phyloP scores from a whole-genome alignment of 1,140 invertebrate genomes.

The Papilio polyxenes region DNA sequence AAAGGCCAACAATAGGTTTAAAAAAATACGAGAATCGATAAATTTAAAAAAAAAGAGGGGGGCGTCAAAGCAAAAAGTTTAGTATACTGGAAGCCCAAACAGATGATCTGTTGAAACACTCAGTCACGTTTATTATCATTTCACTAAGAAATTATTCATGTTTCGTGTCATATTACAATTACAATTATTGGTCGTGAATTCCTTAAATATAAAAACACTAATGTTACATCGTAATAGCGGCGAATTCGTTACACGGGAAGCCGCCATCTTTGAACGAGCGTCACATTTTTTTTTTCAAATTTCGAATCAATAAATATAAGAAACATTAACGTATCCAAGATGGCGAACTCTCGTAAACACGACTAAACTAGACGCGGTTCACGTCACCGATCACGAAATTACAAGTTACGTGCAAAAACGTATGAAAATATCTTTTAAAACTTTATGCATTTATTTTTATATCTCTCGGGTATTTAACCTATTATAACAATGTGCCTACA shows the following conservation, averaged over 20 bases:
- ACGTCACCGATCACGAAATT: slow-evolving; percentile 58
- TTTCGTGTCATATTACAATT: slow-evolving; percentile 73
- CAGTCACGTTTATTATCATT: slow-evolving; percentile 77
- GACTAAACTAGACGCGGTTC: slow-evolving; percentile 61
- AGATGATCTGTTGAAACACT: slow-evolving; percentile 77
- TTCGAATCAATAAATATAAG: slow-evolving; percentile 40
- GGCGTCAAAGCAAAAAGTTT: slow-evolving; percentile 67
- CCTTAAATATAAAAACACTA: slow-evolving; percentile 73
- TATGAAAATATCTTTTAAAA: slow-evolving; percentile 79
- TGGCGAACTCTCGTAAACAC: slow-evolving; percentile 59
- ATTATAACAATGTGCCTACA: slow-evolving; percentile 78
- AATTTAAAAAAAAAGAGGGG: slow-evolving; percentile 44
- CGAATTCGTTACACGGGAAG: slow-evolving; percentile 53
- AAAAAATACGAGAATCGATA: slow-evolving; percentile 31
- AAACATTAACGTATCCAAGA: slow-evolving; percentile 41
- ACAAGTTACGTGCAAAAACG: slow-evolving; percentile 77
- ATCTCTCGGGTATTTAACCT: slow-evolving; percentile 74
- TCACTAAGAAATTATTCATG: slow-evolving; percentile 76
- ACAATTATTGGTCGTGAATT: slow-evolving; percentile 80
- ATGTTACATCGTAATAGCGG: slow-evolving; percentile 69
- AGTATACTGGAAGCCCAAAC: slow-evolving; percentile 78
- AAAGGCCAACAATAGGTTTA: slow-evolving; percentile 42
- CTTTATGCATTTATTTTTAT: slow-evolving; percentile 76
- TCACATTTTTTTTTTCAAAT: slow-evolving; percentile 16
- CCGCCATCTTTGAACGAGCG: slow-evolving; percentile 47